Conservation (phyloP, 2,888 invertebrate species). For the Syrista parreyssii region DNA sequence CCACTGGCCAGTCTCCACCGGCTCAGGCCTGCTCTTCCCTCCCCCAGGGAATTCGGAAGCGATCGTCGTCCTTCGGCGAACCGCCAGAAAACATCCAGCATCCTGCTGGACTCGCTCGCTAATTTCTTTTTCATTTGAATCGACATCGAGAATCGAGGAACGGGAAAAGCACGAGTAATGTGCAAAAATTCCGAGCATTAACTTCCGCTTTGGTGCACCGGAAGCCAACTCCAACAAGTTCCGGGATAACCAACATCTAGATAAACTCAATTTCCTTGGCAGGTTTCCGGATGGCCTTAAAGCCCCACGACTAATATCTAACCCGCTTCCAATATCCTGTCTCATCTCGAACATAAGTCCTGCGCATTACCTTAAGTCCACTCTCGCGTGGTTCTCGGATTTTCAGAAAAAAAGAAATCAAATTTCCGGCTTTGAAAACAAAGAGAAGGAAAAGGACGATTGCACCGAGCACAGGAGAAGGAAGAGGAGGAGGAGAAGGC, state of each 20-base stretch:
- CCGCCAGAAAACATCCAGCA: background rate
- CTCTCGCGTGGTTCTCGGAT: background rate
- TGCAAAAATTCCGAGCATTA: background rate
- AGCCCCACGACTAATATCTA: slow-evolving; percentile 50
- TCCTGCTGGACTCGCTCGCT: too few relatives aligned
- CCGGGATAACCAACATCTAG: slow-evolving; percentile 36
- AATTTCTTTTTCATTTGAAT: background rate
- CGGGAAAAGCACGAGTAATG: background rate
- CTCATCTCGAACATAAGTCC: slow-evolving; percentile 23
- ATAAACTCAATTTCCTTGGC: slow-evolving; percentile 50
- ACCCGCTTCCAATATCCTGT: slow-evolving; percentile 58
- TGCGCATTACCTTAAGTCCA: slow-evolving; percentile 9
- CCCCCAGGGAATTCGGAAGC: background rate
- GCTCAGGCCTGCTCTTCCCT: too few relatives aligned
- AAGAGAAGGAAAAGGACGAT: slow-evolving; percentile 2
- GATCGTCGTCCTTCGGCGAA: background rate
- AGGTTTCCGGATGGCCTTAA: slow-evolving; percentile 32
- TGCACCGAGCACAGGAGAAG: background rate
- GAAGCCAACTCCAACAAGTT: slow-evolving; percentile 15
- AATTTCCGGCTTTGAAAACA: slow-evolving; percentile 3
- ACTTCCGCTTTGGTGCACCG: too few relatives aligned
- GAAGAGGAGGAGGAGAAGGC: slow-evolving; percentile 11
- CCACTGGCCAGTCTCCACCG: too few relatives aligned
- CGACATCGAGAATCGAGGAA: too few relatives aligned
- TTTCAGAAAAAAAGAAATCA: background rate